A percentile compares a stretch with the other conserved stretches of the same genome.
These are phyloP conservation scores for Frankliniella fusca DNA, from an alignment of 2,888 invertebrate genomes.

Conservation along the genomic window DNA sequence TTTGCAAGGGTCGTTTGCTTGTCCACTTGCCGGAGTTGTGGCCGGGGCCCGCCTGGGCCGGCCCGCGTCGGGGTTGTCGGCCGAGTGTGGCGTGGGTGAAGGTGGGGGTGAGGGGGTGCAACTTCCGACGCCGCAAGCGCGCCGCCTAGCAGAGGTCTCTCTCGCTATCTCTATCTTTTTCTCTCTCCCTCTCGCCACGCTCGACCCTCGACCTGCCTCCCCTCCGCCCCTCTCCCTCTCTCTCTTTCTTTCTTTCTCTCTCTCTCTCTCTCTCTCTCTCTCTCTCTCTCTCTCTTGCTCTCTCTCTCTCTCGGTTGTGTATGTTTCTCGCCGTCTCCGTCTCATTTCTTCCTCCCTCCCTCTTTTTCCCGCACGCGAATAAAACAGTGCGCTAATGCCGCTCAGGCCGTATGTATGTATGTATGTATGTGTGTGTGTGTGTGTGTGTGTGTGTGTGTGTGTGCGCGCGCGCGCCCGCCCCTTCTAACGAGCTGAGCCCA, in stretches of 20 bases:
- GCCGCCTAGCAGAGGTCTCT: no score
- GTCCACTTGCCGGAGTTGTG: not conserved
- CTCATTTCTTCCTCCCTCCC: not conserved
- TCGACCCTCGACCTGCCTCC: not conserved
- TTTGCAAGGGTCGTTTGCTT: conserved; percentile 5
- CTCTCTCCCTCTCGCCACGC: not conserved
- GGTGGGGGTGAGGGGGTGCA: not conserved
- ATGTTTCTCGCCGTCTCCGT: not conserved
- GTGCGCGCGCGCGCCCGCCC: not conserved
- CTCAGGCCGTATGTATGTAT: not conserved
- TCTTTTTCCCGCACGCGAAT: not conserved
- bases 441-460: not conserved
- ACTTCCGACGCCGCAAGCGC: no score
- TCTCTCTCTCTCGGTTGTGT: not conserved
- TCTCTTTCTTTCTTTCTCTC: conserved; percentile 12
- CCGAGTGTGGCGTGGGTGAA: not conserved
- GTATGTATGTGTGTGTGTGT: not conserved
- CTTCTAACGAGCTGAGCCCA: no score
- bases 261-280: conserved; percentile 16
- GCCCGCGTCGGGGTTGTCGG: not conserved
- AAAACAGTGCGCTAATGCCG: not conserved
- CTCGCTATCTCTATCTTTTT: no score
- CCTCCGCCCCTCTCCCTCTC: not conserved
- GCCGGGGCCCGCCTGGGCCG: not conserved
- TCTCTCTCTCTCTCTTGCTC: not conserved